Evolutionary conservation across 1,140 invertebrate species (phyloP), one percentile per base, ranked within the genome.

Genomic region (Cydia amplana): DNA sequence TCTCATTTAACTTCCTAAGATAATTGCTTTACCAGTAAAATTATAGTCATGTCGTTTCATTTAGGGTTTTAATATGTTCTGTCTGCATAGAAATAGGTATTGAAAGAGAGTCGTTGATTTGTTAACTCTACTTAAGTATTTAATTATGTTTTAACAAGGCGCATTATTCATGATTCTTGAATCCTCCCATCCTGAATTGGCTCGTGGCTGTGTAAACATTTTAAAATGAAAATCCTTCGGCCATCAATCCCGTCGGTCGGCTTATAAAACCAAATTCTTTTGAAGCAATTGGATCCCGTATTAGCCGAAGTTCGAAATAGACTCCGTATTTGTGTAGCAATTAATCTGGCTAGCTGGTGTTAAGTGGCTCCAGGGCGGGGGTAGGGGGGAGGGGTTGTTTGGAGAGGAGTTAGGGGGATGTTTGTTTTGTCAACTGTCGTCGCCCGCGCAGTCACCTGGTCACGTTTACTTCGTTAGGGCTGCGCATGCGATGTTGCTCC

Each of bases 361-460:
- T 70, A 70, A 70, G 65, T 70, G 65, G 65, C 65, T 70, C 20
- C 20, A 12, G n/a, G n/a, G 18, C 4, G 49, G 64, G 64, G 4
- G 28, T n/a, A 28, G 32, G 14, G 32, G 36, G 65, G n/a, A 16
- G 12, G 64, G 5, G 9, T 16, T 65, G 28, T 65, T 65, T 65
- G 16, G 64, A 65, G 64, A 65, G 65, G 65, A 70, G 65, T 70
- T 70, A 70, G 65, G 36, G 32, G 65, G 28, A 16, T 70, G 65
- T 70, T 70, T 70, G 65, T 70, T 70, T 70, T 70, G 65, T 70
- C 65, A 70, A 70, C 65, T 70, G 65, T 70, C 65, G 65, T 18
- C 65, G 65, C 65, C 65, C 18, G 65, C 65, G 65, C 32, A 32
- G 32, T 18, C 64, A 60, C 20, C 55, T 60, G 55, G 55, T 20